Evolutionary conservation across 1,140 invertebrate species (phyloP), one percentile per base, ranked within the genome.

Genomic region (Zaprionus ghesquierei): DNA sequence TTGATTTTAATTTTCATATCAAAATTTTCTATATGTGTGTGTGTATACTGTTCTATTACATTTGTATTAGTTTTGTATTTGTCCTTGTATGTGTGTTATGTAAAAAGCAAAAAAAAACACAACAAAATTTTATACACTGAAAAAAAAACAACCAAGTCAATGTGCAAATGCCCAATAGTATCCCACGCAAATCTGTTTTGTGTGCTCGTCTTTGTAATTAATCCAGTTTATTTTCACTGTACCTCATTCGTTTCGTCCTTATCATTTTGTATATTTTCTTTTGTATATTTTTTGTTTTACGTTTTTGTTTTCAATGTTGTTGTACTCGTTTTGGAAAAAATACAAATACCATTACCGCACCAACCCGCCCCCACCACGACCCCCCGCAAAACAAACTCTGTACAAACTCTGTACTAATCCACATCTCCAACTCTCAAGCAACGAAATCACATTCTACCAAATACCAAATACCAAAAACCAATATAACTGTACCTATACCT

Each of bases 251-350:
- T 78, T 69, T 76, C 55, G 22, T 51, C 38, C 71, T 77, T 49
- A 76, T 64, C n/a, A 65, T 64, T 44, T 62, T 76, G 64, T 86
- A 75, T 61, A 86, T 75, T 87, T 78, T 68, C 18, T 33, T 33
- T 33, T n/a, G 60, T 41, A n/a, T 69, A 33, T 38, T 54, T 41
- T 68, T 73, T 72, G 51, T 44, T 62, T 85, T 73, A 71, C 56
- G 69, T 78, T 81, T 87, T 78, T 79, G 75, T 87, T 79, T 76
- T 87, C 75, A 79, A 75, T 86, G 81, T 87, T 86, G 82, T 86
- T 86, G 82, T 86, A 73, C 64, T 72, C 62, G 61, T 50, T 9
- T 44, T 18, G 22, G 13, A 44, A 6, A 25, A 25, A 25, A 25
- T 25, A 25, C 25, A 29, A 29, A 5, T 8, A 29, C 27, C 27